Base-by-base conservation (phyloP, 2,888 invertebrate species). In the Antitype chi region DNA sequence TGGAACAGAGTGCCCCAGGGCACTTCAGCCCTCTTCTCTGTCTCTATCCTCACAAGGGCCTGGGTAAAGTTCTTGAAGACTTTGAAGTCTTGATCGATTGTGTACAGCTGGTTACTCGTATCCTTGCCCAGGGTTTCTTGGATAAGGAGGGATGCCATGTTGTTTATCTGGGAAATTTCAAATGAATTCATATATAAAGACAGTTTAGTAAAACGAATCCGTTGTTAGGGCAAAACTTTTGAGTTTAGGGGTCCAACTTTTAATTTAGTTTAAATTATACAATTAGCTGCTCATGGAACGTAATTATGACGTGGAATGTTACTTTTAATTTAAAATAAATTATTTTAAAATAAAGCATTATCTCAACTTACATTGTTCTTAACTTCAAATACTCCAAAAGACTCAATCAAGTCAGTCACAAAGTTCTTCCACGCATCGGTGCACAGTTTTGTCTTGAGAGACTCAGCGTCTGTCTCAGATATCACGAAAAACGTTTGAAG, bases 101-200 rank as follows among this genome's bases (percentile, higher is more conserved):
- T 89, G 78, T 97, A 96, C 0, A 97, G 90, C 71, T 94, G 92
- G 3, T 89, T 89, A n/a, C 89, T 92, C 0, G 93, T 94, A 74
- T 96, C 95, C 77, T 94, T 95, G n/a, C 96, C 96, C 0, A 97
- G 80, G 0, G 96, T 95, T 81, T 96, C 95, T 90, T 95, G 93
- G 28, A 97, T 93, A 0, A 96, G 89, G 1, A 97, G 88, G 0
- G 95, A 95, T 0, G 97, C 96, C 93, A 97, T 96, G 59, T 91
- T 90, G 81, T 97, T 96, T 74, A 97, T 96, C 97, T 73, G n/a
- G 11, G 6, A 32, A 32, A 60, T 20, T 11, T 9, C 4, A 28
- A 60, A 32, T 28, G 9, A 28, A 28, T 20, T 60, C 32, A 20
- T 32, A 20, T 60, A 20, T 60, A 20, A 9, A 20, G 4, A 60